Conservation (phyloP, 2,113 vertebrate genomes). For the Ploceus nigricollis region DNA sequence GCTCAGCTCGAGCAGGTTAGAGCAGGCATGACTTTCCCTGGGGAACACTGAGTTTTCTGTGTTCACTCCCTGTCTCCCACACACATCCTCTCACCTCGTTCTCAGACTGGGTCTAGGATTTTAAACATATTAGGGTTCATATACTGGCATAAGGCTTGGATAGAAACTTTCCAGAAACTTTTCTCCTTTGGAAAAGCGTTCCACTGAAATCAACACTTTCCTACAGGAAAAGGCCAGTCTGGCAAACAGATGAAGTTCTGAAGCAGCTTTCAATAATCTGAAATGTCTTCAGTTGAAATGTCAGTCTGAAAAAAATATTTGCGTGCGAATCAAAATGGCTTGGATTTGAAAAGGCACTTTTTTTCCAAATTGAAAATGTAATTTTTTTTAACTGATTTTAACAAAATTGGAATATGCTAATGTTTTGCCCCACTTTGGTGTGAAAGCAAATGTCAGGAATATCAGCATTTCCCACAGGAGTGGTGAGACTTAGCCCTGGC, state of each 20-base stretch:
- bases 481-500: neutral
- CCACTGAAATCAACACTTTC: constrained; percentile 62
- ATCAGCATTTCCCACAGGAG: neutral
- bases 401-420: neutral
- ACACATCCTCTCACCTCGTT: constrained; percentile 47
- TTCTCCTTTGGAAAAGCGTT: constrained; percentile 44
- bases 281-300: constrained; percentile 50
- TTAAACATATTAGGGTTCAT: constrained; percentile 49
- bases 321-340: neutral
- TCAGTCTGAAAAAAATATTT: constrained; percentile 37
- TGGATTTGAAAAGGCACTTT: constrained; percentile 15
- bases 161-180: constrained; percentile 58
- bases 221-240: constrained; percentile 53
- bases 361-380: neutral
- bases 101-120: constrained; percentile 21
- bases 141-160: constrained; percentile 6
- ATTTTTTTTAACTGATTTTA: neutral
- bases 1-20: neutral
- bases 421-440: neutral
- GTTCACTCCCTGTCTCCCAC: constrained; percentile 10
- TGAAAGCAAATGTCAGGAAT: constrained; percentile 11
- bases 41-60: constrained; percentile 26
- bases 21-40: neutral
- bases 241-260: constrained; percentile 46
- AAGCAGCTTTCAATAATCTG: constrained; percentile 50